A percentile compares a stretch with the other conserved stretches of the same genome.
Evolutionary conservation across 2,888 invertebrate genomes (phyloP).

Genomic region (Drosophila lutescens): DNA sequence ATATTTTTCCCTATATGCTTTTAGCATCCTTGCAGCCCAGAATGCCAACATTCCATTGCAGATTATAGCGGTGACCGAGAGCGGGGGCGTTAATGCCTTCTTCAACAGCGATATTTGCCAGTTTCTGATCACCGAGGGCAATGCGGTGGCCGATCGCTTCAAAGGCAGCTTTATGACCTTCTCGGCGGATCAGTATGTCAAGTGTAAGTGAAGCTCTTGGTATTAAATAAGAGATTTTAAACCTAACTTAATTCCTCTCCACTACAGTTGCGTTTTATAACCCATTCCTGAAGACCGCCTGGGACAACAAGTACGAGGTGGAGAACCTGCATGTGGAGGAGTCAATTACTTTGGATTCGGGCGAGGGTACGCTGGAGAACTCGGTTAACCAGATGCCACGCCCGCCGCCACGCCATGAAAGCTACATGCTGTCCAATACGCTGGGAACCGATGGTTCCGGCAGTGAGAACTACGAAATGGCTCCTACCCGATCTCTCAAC

Average conservation of each 20-base stretch:
- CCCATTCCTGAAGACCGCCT: conserved; percentile 97
- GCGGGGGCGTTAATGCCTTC: conserved; percentile 94
- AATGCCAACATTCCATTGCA: conserved; percentile 96
- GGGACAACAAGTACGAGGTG: conserved; percentile 97
- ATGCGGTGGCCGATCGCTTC: conserved; percentile 94
- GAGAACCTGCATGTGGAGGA: conserved; percentile 96
- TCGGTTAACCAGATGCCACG: conserved; percentile 87
- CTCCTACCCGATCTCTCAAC: conserved; percentile 85
- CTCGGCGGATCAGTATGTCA: conserved; percentile 92
- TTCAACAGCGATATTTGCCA: conserved; percentile 95
- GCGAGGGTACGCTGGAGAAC: conserved; percentile 89
- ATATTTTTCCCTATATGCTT: neutral
- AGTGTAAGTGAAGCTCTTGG: conserved; percentile 87
- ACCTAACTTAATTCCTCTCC: neutral
- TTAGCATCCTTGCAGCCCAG: conserved; percentile 95
- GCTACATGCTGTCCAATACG: conserved; percentile 90
- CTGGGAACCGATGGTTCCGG: conserved; percentile 85
- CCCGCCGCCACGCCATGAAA: conserved; percentile 91
- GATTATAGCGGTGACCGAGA: conserved; percentile 96
- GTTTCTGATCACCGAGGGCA: conserved; percentile 96
- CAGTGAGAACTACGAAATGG: conserved; percentile 88
- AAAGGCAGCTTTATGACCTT: conserved; percentile 97
- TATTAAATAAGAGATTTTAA: neutral
- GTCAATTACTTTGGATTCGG: conserved; percentile 87
- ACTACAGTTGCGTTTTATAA: conserved; percentile 94